These are phyloP conservation scores for Phymatocera aterrima DNA, from an alignment of 2,888 invertebrate genomes.

Conservation along the genomic window DNA sequence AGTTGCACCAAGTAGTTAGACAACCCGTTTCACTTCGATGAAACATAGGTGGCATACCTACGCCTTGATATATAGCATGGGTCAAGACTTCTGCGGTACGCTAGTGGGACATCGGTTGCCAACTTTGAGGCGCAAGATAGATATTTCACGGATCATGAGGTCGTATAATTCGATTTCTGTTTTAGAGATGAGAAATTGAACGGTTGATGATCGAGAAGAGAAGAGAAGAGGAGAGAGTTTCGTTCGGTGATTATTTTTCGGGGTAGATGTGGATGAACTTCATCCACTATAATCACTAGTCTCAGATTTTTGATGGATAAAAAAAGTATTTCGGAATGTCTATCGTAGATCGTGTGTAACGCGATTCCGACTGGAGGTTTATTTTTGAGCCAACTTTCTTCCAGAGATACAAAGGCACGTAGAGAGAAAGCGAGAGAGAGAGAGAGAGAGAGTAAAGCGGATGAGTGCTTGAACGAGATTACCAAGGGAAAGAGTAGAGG, in stretches of 20 bases:
- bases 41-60: background rate
- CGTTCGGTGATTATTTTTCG: no score
- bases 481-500: slow-evolving; percentile 55
- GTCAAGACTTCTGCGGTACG: background rate
- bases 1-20: slow-evolving; percentile 41
- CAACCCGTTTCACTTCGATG: slow-evolving; percentile 6
- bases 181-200: background rate
- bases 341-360: no score
- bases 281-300: no score
- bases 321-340: no score
- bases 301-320: no score
- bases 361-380: no score
- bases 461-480: slow-evolving; percentile 57
- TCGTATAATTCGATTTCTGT: background rate
- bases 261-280: no score
- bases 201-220: background rate
- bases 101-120: background rate
- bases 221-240: no score
- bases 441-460: background rate
- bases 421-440: no score
- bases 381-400: no score
- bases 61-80: background rate
- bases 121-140: background rate
- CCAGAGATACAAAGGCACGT: no score
- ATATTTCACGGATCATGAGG: background rate